Percentiles rank a stretch among this genome's conserved stretches.
Conservation (phyloP, 2,888 invertebrate species). For the Toxonevra muliebris region DNA sequence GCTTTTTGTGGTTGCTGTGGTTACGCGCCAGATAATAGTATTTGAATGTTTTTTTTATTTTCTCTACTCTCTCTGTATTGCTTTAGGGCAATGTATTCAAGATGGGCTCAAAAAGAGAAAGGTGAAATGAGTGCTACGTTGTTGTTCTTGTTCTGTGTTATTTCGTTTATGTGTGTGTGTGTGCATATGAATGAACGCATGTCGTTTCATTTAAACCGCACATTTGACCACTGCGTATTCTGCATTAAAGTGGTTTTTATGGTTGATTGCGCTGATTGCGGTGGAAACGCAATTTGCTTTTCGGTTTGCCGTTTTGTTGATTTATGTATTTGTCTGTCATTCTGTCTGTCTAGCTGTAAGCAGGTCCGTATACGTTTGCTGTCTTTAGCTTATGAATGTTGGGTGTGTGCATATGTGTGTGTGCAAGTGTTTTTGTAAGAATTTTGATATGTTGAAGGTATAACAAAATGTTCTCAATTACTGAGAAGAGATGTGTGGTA, state of each 20-base stretch:
- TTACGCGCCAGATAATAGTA: constrained; percentile 35
- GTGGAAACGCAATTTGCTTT: constrained; percentile 42
- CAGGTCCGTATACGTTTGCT: not conserved
- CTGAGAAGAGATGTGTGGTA: no score
- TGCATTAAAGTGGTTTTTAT: constrained; percentile 43
- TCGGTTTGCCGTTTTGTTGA: constrained; percentile 6
- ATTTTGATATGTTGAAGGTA: not conserved
- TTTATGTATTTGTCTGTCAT: not conserved
- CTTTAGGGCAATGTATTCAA: not conserved
- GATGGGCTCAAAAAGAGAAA: not conserved
- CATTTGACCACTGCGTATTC: constrained; percentile 16
- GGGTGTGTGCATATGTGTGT: not conserved
- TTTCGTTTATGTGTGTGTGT: constrained; percentile 9
- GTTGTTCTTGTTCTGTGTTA: not conserved
- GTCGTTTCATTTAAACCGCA: not conserved
- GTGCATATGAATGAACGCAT: not conserved
- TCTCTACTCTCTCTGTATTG: not conserved
- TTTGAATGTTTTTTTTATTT: constrained; percentile 37
- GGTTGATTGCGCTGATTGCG: constrained; percentile 47
- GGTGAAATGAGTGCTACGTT: constrained; percentile 5
- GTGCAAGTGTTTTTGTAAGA: not conserved
- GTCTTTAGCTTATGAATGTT: not conserved
- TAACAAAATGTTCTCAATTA: not conserved
- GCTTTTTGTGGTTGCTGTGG: constrained; percentile 29
- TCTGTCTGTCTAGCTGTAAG: not conserved